Evolutionary conservation across 2,113 vertebrate genomes (phyloP), one percentile per base, ranked within the genome.

Genomic region (Limanda limanda): DNA sequence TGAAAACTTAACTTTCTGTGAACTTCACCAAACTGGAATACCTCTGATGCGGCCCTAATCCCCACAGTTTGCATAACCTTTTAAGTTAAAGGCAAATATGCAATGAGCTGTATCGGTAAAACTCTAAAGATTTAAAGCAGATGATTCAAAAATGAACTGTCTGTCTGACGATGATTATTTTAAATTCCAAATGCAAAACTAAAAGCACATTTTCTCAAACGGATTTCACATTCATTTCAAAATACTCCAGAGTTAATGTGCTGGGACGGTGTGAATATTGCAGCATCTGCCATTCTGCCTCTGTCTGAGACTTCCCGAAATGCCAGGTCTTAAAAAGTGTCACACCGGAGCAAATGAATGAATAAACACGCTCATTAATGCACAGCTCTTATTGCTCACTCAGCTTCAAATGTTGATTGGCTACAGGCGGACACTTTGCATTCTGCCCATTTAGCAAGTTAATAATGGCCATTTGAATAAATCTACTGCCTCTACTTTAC

Each of bases 281-380:
- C 31, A 76, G 31, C 17, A 68, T 55, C n/a, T 71, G 63, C 52
- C 68, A 52, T 0, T 51, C 58, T 6, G 56, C 57, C 56, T 78
- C 64, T 0, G 17, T 68, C 45, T 68, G 35, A 75, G 51, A 68
- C 71, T 60, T 31, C 4, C 17, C 14, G 67, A 60, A 76, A 61
- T 57, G 55, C 47, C 57, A 37, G 62, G 10, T 75, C 66, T 25
- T 58, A 47, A 64, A 60, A 74, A 45, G 48, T 37, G 47, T 72
- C 54, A 68, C 21, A 27, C n/a, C 24, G 42, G 42, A 51, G 35
- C 20, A 56, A 69, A 71, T 9, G 1, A 62, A 61, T 35, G 18
- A 51, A 83, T 59, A 74, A 69, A 69, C 24, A 73, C 62, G 67
- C 35, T 31, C 20, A 51, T 75, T 57, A 72, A 76, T 58, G 60